phyloP scores from a whole-genome alignment of 2,888 invertebrate genomes.

The Tachystola acroxantha region DNA sequence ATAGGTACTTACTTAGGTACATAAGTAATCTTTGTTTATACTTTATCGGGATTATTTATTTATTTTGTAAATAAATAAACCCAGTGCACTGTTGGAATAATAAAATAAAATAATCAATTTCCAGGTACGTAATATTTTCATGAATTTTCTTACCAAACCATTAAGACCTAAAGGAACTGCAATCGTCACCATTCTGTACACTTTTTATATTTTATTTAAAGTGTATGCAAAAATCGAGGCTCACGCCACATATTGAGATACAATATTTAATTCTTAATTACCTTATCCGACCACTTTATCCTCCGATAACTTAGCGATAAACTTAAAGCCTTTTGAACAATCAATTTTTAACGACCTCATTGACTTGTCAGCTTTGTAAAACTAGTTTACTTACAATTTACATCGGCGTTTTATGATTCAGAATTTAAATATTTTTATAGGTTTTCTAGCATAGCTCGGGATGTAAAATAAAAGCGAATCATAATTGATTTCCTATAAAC shows the following conservation, averaged over 20 bases:
- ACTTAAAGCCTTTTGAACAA: constrained; percentile 11
- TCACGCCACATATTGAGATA: constrained; percentile 34
- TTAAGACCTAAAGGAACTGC: too few relatives aligned
- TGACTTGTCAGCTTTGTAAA: constrained; percentile 5
- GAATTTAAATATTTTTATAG: constrained; percentile 1
- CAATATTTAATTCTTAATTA: constrained; percentile 37
- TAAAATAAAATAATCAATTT: too few relatives aligned
- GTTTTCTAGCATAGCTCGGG: too few relatives aligned
- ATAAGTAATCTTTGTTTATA: too few relatives aligned
- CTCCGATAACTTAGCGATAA: constrained; percentile 25
- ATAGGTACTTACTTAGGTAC: too few relatives aligned
- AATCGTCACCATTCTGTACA: neutral
- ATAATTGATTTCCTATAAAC: too few relatives aligned
- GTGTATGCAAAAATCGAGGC: constrained; percentile 29
- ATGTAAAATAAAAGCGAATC: too few relatives aligned
- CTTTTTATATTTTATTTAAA: neutral
- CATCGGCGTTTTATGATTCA: constrained; percentile 5
- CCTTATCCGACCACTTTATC: constrained; percentile 33
- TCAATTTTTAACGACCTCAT: constrained; percentile 13
- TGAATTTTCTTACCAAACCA: too few relatives aligned
- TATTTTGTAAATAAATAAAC: too few relatives aligned
- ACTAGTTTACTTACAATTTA: neutral
- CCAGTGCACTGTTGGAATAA: too few relatives aligned
- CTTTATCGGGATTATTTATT: too few relatives aligned
- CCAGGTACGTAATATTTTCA: too few relatives aligned